phyloP scores from a whole-genome alignment of 2,113 vertebrate species.

The Brienomyrus brachyistius region DNA sequence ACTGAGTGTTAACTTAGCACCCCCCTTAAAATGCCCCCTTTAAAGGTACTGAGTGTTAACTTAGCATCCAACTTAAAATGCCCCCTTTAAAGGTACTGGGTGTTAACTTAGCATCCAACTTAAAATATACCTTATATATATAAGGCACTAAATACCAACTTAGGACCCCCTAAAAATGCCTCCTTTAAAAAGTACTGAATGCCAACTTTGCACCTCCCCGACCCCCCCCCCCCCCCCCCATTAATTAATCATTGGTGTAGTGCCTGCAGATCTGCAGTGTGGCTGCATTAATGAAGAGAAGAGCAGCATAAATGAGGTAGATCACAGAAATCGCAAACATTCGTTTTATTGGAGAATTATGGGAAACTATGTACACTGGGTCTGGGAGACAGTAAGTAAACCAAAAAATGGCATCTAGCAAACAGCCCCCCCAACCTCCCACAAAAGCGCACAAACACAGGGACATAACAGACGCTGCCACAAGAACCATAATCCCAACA shows the following conservation, averaged over 20 bases:
- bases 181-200: no score
- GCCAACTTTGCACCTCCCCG: neutral
- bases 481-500: neutral
- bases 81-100: no score
- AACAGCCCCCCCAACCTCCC: neutral
- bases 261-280: neutral
- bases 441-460: neutral
- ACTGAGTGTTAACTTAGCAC: no score
- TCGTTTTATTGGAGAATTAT: neutral
- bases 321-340: neutral
- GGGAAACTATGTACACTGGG: slow-evolving; percentile 25
- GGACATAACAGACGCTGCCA: neutral
- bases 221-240: neutral
- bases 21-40: no score
- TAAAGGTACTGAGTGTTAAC: no score
- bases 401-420: neutral
- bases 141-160: no score
- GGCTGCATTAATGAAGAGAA: neutral
- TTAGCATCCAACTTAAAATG: no score
- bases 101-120: no score
- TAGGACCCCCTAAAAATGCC: no score
- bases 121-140: no score
- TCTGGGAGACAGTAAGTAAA: slow-evolving; percentile 16
- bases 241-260: neutral
- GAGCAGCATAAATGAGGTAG: neutral